Evolutionary conservation across 2,888 invertebrate species (phyloP).

Genomic region (Sesia bembeciformis): DNA sequence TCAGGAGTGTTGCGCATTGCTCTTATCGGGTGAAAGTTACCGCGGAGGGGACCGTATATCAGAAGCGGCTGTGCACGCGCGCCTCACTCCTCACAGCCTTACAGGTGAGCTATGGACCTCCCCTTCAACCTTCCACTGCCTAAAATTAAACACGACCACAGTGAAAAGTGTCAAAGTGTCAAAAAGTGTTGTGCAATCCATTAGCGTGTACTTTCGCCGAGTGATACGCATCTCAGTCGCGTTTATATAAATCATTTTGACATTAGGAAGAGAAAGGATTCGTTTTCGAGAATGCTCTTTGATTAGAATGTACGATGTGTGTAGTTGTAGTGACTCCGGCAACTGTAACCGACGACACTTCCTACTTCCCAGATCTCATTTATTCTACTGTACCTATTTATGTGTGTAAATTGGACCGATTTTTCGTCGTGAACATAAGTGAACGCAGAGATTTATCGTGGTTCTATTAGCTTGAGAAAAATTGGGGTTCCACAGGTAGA

Average conservation of each 20-base stretch:
- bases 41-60: slow-evolving; percentile 45
- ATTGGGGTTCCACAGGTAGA: too few relatives aligned
- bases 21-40: slow-evolving; percentile 47
- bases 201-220: slow-evolving; percentile 23
- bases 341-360: too few relatives aligned
- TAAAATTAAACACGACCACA: slow-evolving; percentile 1
- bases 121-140: slow-evolving; percentile 1
- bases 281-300: slow-evolving; percentile 1
- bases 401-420: too few relatives aligned
- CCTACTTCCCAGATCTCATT: too few relatives aligned
- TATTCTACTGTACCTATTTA: too few relatives aligned
- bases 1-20: slow-evolving; percentile 50
- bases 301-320: neutral
- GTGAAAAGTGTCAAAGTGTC: slow-evolving; percentile 23
- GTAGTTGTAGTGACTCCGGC: neutral
- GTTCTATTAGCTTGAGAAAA: too few relatives aligned
- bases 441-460: too few relatives aligned
- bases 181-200: slow-evolving; percentile 21
- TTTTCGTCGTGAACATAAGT: too few relatives aligned
- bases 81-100: slow-evolving; percentile 45
- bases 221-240: slow-evolving; percentile 17
- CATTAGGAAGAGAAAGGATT: slow-evolving; percentile 1
- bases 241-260: slow-evolving; percentile 18
- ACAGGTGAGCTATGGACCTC: slow-evolving; percentile 45
- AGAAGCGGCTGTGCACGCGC: slow-evolving; percentile 45